These are phyloP conservation scores for Sebastes diploproa DNA, from an alignment of 2,797 vertebrate species.

Conservation along the genomic window DNA sequence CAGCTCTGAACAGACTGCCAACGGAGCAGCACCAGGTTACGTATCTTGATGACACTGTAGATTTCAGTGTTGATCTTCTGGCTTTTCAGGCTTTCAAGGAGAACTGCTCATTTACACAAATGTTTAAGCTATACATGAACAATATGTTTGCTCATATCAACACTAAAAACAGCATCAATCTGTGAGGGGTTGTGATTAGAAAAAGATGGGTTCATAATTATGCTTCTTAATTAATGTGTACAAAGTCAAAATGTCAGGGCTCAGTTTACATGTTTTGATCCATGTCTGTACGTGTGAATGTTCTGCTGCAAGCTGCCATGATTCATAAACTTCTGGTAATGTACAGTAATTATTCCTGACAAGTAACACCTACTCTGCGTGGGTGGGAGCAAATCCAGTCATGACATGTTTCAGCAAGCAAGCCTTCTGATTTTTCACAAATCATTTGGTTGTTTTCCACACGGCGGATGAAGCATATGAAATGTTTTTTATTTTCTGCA, in stretches of 20 bases:
- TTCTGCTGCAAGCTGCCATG: conserved; percentile 44
- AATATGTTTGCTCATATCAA: not conserved
- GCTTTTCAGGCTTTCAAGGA: not conserved
- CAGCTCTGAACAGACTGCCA: not conserved
- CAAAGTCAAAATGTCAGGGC: not conserved
- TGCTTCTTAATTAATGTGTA: not conserved
- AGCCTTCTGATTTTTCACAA: conserved; percentile 1
- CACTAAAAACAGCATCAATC: not conserved
- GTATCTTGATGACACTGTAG: not conserved
- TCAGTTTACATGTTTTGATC: not conserved
- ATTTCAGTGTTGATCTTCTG: not conserved
- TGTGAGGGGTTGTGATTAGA: not conserved
- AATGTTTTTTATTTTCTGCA: not conserved
- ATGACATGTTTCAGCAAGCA: conserved; percentile 69
- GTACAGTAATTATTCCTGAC: conserved; percentile 64
- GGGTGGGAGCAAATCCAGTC: conserved; percentile 59
- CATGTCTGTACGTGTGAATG: conserved; percentile 27
- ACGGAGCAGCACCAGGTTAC: not conserved
- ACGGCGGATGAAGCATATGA: not conserved
- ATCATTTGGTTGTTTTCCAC: not conserved
- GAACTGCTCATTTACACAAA: not conserved
- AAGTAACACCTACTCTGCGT: conserved; percentile 64
- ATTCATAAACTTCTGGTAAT: conserved; percentile 63
- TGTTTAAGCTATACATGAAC: not conserved
- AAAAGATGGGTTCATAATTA: not conserved